phyloP scores from a whole-genome alignment of 2,797 vertebrate species.

The Eulemur rubriventer region DNA sequence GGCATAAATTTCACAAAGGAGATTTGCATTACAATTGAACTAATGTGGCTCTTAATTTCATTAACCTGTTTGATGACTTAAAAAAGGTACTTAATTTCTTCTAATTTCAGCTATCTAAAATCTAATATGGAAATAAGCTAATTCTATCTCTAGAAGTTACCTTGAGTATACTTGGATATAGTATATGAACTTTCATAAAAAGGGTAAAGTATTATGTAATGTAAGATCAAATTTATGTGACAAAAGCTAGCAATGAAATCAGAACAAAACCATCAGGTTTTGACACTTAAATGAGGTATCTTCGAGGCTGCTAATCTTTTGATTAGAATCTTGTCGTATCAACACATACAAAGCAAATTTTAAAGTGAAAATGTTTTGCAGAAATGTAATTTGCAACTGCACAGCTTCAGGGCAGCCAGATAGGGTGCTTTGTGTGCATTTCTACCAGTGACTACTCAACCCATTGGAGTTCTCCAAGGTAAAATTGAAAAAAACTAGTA shows the following conservation, averaged over 20 bases:
- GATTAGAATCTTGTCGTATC: neutral
- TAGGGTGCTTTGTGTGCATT: neutral
- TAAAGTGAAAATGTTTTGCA: conserved; percentile 2
- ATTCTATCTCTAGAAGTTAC: neutral
- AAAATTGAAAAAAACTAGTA: neutral
- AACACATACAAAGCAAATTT: neutral
- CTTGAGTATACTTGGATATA: neutral
- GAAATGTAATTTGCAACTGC: neutral
- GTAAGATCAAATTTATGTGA: neutral
- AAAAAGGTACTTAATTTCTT: conserved; percentile 17
- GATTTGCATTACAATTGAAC: neutral
- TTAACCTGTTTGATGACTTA: neutral
- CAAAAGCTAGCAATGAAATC: neutral
- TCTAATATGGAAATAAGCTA: neutral
- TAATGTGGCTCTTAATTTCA: neutral
- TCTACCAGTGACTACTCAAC: neutral
- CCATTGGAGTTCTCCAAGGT: neutral
- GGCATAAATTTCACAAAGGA: neutral
- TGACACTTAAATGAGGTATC: neutral
- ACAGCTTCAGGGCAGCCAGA: neutral
- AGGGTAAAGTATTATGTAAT: neutral
- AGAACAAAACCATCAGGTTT: conserved; percentile 8
- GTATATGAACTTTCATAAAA: neutral
- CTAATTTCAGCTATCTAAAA: neutral
- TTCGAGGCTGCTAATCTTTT: neutral